A percentile compares a stretch with the other conserved stretches of the same genome.
Evolutionary conservation across 2,797 vertebrate genomes (phyloP).

Genomic region (Sebastolobus altivelis): DNA sequence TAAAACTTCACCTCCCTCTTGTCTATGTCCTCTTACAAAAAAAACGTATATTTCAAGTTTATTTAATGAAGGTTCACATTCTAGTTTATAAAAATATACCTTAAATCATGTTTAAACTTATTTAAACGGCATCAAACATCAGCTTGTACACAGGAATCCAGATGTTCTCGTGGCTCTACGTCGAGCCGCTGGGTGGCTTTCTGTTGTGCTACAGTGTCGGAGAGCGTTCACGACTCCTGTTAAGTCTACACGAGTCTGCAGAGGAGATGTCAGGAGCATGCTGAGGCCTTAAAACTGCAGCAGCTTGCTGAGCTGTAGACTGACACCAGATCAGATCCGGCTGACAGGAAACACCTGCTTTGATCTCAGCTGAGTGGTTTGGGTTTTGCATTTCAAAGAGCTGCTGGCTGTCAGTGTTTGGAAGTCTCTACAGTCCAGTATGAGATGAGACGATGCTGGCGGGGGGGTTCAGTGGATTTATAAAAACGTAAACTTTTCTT

Average conservation of each 20-base stretch:
- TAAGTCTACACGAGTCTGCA: neutral
- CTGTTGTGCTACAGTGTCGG: neutral
- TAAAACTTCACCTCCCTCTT: too few relatives aligned
- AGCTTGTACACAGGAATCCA: neutral
- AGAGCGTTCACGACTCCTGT: neutral
- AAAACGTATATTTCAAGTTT: too few relatives aligned
- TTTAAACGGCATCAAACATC: neutral
- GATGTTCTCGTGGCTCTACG: neutral
- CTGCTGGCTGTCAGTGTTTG: constrained; percentile 30
- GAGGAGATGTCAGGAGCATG: neutral
- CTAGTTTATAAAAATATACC: too few relatives aligned
- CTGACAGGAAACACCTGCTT: constrained; percentile 58
- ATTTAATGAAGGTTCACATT: too few relatives aligned
- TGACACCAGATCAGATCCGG: constrained; percentile 47
- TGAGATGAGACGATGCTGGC: constrained; percentile 35
- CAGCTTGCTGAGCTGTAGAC: constrained; percentile 39
- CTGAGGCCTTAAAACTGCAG: constrained; percentile 12
- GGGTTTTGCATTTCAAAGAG: constrained; percentile 57
- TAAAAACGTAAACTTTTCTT: neutral
- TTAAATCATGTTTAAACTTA: too few relatives aligned
- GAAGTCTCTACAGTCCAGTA: constrained; percentile 25
- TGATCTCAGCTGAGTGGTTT: constrained; percentile 49
- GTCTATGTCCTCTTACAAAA: too few relatives aligned
- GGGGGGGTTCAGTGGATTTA: neutral
- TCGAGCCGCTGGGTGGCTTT: too few relatives aligned